Conservation (phyloP, 2,113 vertebrate species). For the Scortum barcoo region DNA sequence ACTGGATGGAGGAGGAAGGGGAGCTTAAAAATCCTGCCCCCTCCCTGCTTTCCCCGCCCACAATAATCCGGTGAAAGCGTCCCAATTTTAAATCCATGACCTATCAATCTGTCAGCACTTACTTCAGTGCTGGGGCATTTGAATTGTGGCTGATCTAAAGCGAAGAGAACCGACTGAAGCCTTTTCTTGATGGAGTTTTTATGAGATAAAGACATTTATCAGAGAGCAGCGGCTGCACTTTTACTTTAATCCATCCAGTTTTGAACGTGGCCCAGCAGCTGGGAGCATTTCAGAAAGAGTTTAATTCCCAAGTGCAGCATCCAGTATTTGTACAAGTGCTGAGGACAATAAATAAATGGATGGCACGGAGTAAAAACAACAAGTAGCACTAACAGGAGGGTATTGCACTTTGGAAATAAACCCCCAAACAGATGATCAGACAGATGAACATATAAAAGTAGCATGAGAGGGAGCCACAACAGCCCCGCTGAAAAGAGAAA, state of each 20-base stretch:
- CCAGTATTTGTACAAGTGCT: neutral
- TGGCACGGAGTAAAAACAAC: too few relatives aligned
- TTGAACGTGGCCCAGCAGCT: neutral
- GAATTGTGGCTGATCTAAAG: slow-evolving; percentile 5
- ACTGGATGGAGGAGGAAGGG: neutral
- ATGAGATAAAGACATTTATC: slow-evolving; percentile 25
- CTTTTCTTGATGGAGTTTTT: neutral
- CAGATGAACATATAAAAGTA: slow-evolving; percentile 35
- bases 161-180: neutral
- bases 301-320: slow-evolving; percentile 17
- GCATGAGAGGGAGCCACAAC: neutral
- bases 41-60: neutral
- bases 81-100: slow-evolving; percentile 44
- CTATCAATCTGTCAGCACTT: slow-evolving; percentile 10
- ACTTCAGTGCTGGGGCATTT: neutral
- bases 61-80: slow-evolving; percentile 47
- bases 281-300: neutral
- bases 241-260: neutral
- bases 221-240: slow-evolving; percentile 4
- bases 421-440: slow-evolving; percentile 23
- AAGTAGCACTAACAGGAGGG: neutral
- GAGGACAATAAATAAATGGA: neutral
- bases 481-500: slow-evolving; percentile 21
- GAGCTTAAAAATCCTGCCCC: slow-evolving; percentile 13
- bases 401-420: slow-evolving; percentile 11